Conservation (phyloP, 2,888 invertebrate genomes). For the Erebia ligea region DNA sequence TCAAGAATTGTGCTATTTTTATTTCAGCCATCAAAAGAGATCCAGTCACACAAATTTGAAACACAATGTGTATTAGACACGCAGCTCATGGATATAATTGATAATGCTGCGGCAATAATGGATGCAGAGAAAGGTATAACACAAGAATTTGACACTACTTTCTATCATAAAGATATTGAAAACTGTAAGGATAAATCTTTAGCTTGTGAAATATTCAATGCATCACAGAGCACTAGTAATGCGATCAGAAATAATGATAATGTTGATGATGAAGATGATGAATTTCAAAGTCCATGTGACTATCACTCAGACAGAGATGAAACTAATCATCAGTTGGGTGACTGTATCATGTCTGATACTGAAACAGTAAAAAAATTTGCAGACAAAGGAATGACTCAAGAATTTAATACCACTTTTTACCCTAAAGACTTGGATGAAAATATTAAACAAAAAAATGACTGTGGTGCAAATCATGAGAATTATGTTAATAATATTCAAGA, state of each 20-base stretch:
- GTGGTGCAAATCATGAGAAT: neutral
- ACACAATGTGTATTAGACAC: constrained; percentile 69
- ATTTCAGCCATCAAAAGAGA: constrained; percentile 43
- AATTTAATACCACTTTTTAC: constrained; percentile 44
- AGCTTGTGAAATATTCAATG: neutral
- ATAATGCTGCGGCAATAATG: constrained; percentile 59
- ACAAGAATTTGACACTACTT: constrained; percentile 62
- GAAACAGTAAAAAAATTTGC: neutral
- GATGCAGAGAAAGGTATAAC: constrained; percentile 53
- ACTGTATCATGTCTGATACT: neutral
- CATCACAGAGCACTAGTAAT: neutral
- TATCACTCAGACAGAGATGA: neutral
- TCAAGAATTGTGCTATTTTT: constrained; percentile 8
- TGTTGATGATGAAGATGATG: neutral
- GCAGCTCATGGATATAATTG: constrained; percentile 64
- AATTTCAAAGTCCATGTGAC: neutral
- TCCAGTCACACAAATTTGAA: constrained; percentile 56
- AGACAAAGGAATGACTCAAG: constrained; percentile 57
- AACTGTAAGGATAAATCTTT: neutral
- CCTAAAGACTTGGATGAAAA: neutral
- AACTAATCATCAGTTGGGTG: neutral
- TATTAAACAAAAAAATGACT: neutral
- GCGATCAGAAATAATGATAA: neutral
- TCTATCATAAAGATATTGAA: constrained; percentile 35
- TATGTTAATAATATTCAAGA: neutral